Conservation (phyloP, 1,140 invertebrate genomes). For the Pemphigus obesinymphae region DNA sequence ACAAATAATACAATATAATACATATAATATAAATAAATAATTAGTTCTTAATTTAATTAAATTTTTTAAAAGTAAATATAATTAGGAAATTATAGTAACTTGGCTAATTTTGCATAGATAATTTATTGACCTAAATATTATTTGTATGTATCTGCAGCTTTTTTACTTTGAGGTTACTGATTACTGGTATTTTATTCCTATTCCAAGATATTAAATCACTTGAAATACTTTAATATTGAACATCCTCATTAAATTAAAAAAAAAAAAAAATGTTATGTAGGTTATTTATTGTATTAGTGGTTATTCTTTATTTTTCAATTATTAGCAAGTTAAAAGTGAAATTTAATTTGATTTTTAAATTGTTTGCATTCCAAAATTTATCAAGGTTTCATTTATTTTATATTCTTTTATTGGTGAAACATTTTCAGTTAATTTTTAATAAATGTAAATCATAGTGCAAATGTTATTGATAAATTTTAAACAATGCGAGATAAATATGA, state of each 20-base stretch:
- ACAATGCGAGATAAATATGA: background rate
- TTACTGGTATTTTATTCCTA: background rate
- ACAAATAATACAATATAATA: no score
- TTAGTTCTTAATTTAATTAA: no score
- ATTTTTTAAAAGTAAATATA: no score
- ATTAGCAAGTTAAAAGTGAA: background rate
- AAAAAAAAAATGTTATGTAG: background rate
- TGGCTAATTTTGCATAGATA: no score
- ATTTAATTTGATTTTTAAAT: background rate
- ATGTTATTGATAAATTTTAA: background rate
- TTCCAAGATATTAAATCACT: background rate
- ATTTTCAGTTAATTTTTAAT: background rate
- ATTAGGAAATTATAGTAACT: no score
- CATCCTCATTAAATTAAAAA: background rate
- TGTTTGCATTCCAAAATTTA: background rate
- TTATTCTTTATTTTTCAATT: background rate
- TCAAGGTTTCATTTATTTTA: background rate
- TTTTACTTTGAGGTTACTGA: no score
- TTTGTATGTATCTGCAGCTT: no score
- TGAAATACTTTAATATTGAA: constrained; percentile 4
- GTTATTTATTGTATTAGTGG: background rate
- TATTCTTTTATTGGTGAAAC: background rate
- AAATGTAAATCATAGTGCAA: background rate
- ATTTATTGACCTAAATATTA: background rate
- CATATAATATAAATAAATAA: no score